Percentiles rank a stretch among this genome's conserved stretches.
Conservation (phyloP, 2,888 invertebrate species). For the Agrochola lota region DNA sequence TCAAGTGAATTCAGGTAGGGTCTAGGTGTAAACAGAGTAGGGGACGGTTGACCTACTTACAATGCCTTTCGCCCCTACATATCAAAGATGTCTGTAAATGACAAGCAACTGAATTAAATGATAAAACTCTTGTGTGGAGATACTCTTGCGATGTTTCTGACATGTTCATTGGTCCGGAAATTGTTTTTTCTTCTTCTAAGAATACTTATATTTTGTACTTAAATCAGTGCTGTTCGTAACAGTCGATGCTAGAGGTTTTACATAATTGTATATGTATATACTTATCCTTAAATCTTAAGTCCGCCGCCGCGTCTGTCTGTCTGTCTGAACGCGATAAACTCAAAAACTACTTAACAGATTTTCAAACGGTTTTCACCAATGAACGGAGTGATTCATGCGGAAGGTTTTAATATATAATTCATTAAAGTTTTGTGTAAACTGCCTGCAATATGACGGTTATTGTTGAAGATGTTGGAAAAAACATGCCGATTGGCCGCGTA, state of each 20-base stretch:
- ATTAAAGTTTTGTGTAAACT: too few relatives aligned
- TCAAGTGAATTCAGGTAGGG: conserved; percentile 63
- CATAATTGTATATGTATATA: background rate
- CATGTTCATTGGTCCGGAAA: conserved; percentile 40
- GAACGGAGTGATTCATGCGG: too few relatives aligned
- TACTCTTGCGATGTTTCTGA: conserved; percentile 37
- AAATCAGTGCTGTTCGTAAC: too few relatives aligned
- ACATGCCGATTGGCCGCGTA: too few relatives aligned
- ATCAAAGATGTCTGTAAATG: conserved; percentile 61
- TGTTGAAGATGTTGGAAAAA: too few relatives aligned
- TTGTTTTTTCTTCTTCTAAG: conserved; percentile 29
- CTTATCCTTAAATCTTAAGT: too few relatives aligned
- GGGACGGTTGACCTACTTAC: conserved; percentile 76
- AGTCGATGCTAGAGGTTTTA: conserved; percentile 1
- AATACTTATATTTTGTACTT: conserved; percentile 5
- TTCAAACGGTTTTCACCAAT: too few relatives aligned
- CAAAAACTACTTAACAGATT: too few relatives aligned
- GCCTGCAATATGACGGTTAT: too few relatives aligned
- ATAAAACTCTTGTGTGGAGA: conserved; percentile 51
- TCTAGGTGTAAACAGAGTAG: conserved; percentile 66
- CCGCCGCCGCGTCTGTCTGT: too few relatives aligned
- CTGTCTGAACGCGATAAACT: too few relatives aligned
- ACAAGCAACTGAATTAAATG: conserved; percentile 63
- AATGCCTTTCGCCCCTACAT: conserved; percentile 68
- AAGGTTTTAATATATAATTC: too few relatives aligned